Base-by-base conservation (phyloP, 1,140 invertebrate genomes). In the Adelges cooleyi region DNA sequence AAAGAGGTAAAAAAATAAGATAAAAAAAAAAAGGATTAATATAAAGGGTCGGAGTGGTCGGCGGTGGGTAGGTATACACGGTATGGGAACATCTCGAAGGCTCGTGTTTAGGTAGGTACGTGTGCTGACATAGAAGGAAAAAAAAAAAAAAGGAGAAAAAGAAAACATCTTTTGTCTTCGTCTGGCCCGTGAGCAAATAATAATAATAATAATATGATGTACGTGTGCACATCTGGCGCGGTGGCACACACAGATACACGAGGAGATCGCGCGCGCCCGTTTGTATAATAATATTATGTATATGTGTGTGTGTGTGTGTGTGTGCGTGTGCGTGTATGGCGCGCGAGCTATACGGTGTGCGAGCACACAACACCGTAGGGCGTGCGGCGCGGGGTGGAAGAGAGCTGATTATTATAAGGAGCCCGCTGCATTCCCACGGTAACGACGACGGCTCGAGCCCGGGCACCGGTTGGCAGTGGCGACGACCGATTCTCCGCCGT, bases 361-460 rank as follows among this genome's bases (percentile, higher is more conserved):
- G 25, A 17, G 11, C 52, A n/a, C 52, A 6, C 27, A 25, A 15
- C 29, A 27, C 40, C 18, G 25, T 13, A 0, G 42, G 40, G 65
- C 13, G 1, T 9, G 17, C n/a, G 17, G 36, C 38, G 51, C 33
- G 22, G 46, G 36, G 49, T 33, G 22, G 29, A 33, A 23, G 17
- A 13, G 52, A 36, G 38, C 38, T 42, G 52, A 52, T 54, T 52
- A 52, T 42, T 53, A 51, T 46, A 52, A 66, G 50, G 44, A 52
- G 52, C 65, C 42, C 65, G 42, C 65, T 54, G 42, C 38, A 54
- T 66, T 53, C 38, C 52, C 50, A 66, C 52, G 51, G 51, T 66
- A 66, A 65, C 49, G 23, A 51, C 22, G 23, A 18, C 48, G 29
- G n/a, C 46, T 48, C 23, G 49, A 29, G 38, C 50, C 40, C 49